Conservation (phyloP, 2,888 invertebrate genomes). For the Eremobia ochroleuca region DNA sequence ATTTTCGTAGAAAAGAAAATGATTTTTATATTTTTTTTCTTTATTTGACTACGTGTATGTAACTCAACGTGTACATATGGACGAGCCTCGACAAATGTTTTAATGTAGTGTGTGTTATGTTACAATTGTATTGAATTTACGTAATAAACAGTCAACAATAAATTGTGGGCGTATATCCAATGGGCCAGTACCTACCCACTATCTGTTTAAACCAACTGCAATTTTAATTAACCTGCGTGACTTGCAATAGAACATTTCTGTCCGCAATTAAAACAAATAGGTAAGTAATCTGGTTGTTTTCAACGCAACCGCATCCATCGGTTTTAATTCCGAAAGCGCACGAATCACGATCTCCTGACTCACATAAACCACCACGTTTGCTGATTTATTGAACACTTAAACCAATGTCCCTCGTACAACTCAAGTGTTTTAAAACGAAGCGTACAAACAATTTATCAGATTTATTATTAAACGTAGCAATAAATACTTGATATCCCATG, state of each 20-base stretch:
- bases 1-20: constrained; percentile 30
- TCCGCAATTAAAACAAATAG: constrained; percentile 36
- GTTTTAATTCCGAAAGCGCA: constrained; percentile 68
- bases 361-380: constrained; percentile 67
- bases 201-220: constrained; percentile 2
- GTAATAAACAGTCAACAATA: neutral
- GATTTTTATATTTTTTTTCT: constrained; percentile 20
- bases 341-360: constrained; percentile 69
- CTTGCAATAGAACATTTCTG: constrained; percentile 15
- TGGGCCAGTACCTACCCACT: neutral
- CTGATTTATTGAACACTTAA: constrained; percentile 83
- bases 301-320: constrained; percentile 54
- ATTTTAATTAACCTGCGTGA: constrained; percentile 35
- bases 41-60: neutral
- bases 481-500: constrained; percentile 46
- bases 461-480: constrained; percentile 60
- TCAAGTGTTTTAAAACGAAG: constrained; percentile 79
- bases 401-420: constrained; percentile 76
- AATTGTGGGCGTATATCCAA: neutral
- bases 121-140: neutral
- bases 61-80: neutral
- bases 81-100: constrained; percentile 5
- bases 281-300: constrained; percentile 64
- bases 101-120: constrained; percentile 2
- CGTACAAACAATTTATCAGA: constrained; percentile 70